phyloP scores from a whole-genome alignment of 2,797 vertebrate species.

The Xenops minutus region DNA sequence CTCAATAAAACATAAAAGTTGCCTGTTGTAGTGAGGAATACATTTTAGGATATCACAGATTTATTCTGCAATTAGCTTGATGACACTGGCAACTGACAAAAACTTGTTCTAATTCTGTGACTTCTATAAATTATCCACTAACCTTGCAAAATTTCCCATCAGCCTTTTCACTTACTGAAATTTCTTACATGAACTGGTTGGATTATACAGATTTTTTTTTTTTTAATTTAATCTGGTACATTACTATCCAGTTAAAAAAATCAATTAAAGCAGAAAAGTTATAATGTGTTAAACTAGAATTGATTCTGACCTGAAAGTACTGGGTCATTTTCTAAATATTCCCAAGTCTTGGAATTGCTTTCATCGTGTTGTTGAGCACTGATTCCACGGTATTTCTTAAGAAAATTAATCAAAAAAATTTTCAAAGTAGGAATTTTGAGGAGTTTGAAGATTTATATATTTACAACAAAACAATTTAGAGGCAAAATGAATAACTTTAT shows the following conservation, averaged over 20 bases:
- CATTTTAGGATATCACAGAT: neutral
- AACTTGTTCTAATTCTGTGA: neutral
- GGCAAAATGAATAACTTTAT: slow-evolving; percentile 19
- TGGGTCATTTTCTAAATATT: slow-evolving; percentile 50
- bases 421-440: slow-evolving; percentile 7
- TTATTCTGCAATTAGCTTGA: neutral
- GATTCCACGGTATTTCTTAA: slow-evolving; percentile 10
- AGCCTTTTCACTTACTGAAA: neutral
- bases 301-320: slow-evolving; percentile 56
- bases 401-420: slow-evolving; percentile 23
- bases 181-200: slow-evolving; percentile 1
- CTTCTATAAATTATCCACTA: slow-evolving; percentile 20
- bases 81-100: neutral
- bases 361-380: slow-evolving; percentile 5
- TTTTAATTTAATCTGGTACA: neutral
- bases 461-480: slow-evolving; percentile 44
- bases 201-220: neutral
- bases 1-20: neutral
- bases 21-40: neutral
- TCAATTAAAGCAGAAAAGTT: slow-evolving; percentile 59
- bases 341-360: slow-evolving; percentile 46
- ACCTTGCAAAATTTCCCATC: neutral
- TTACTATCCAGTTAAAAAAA: slow-evolving; percentile 59
- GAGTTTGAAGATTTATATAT: slow-evolving; percentile 22
- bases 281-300: slow-evolving; percentile 45